These are phyloP conservation scores for Galaxias olidus DNA, from an alignment of 2,797 vertebrate genomes.

Conservation along the genomic window DNA sequence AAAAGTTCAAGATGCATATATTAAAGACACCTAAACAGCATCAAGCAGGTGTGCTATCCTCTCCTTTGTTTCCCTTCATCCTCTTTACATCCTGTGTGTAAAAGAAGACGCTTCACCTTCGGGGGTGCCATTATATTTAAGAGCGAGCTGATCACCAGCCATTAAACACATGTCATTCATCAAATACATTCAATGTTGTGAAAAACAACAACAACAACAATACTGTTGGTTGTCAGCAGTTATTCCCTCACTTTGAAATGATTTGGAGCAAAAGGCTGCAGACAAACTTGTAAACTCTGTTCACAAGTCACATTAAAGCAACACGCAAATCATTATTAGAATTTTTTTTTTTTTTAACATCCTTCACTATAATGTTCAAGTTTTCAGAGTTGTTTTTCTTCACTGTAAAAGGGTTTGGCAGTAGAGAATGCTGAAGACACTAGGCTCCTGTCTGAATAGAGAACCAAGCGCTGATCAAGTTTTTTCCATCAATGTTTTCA, in stretches of 20 bases:
- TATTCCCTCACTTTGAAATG: conserved; percentile 65
- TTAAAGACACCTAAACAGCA: conserved; percentile 50
- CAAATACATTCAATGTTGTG: conserved; percentile 76
- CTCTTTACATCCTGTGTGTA: conserved; percentile 21
- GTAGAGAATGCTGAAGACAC: conserved; percentile 59
- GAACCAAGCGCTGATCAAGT: conserved; percentile 11
- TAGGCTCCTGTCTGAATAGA: conserved; percentile 30
- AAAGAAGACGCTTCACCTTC: conserved; percentile 6
- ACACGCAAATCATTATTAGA: conserved; percentile 16
- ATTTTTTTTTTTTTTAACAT: conserved; percentile 55
- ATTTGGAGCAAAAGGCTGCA: conserved; percentile 51
- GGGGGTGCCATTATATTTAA: conserved; percentile 37
- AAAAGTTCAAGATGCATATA: conserved; percentile 72
- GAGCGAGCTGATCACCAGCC: conserved; percentile 52
- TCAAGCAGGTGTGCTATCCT: conserved; percentile 44
- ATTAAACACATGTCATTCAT: conserved; percentile 61
- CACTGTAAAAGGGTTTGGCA: conserved; percentile 65
- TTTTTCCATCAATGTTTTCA: conserved; percentile 3
- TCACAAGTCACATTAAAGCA: conserved; percentile 77
- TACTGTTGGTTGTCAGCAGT: conserved; percentile 32
- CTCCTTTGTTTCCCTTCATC: conserved; percentile 21
- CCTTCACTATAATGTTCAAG: conserved; percentile 20
- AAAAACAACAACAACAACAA: conserved; percentile 39
- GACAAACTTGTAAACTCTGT: conserved; percentile 66
- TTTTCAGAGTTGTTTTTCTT: conserved; percentile 34